Percentiles rank a stretch among this genome's conserved stretches.
These are phyloP conservation scores for Anguilla pacifica DNA, from an alignment of 2,797 vertebrate genomes.

Conservation along the genomic window DNA sequence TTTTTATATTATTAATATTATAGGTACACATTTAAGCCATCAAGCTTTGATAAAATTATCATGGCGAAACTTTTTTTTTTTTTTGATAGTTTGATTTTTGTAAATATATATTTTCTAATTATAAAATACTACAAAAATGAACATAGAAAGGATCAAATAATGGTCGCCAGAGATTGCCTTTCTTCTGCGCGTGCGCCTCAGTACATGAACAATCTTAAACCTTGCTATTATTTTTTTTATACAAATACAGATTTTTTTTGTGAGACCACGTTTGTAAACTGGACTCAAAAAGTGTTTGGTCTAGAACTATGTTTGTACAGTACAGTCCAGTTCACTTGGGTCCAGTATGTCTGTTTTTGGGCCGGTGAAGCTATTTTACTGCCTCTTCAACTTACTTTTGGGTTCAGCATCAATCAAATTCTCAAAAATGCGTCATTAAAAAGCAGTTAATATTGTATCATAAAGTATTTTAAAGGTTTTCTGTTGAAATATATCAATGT, in stretches of 20 bases:
- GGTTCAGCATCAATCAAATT: slow-evolving; percentile 20
- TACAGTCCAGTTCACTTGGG: slow-evolving; percentile 53
- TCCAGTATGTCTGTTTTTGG: slow-evolving; percentile 37
- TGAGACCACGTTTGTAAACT: slow-evolving; percentile 53
- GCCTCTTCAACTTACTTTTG: slow-evolving; percentile 7
- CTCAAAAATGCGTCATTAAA: slow-evolving; percentile 42
- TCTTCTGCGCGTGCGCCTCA: slow-evolving; percentile 70
- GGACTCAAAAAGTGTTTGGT: slow-evolving; percentile 48
- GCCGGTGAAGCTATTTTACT: background rate
- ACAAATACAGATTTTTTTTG: slow-evolving; percentile 54
- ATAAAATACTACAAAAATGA: slow-evolving; percentile 65
- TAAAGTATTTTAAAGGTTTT: background rate
- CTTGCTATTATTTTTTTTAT: slow-evolving; percentile 60
- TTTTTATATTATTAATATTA: slow-evolving; percentile 44
- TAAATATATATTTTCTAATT: slow-evolving; percentile 78
- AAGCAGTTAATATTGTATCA: slow-evolving; percentile 33
- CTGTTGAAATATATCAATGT: slow-evolving; percentile 42
- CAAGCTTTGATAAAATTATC: slow-evolving; percentile 81
- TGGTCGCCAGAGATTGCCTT: slow-evolving; percentile 66
- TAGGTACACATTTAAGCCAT: slow-evolving; percentile 78
- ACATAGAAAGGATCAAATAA: slow-evolving; percentile 63
- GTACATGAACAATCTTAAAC: slow-evolving; percentile 70
- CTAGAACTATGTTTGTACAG: slow-evolving; percentile 54
- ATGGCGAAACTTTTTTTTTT: slow-evolving; percentile 73
- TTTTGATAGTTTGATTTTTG: slow-evolving; percentile 67